phyloP scores from a whole-genome alignment of 2,113 vertebrate genomes.

The Gadus chalcogrammus region DNA sequence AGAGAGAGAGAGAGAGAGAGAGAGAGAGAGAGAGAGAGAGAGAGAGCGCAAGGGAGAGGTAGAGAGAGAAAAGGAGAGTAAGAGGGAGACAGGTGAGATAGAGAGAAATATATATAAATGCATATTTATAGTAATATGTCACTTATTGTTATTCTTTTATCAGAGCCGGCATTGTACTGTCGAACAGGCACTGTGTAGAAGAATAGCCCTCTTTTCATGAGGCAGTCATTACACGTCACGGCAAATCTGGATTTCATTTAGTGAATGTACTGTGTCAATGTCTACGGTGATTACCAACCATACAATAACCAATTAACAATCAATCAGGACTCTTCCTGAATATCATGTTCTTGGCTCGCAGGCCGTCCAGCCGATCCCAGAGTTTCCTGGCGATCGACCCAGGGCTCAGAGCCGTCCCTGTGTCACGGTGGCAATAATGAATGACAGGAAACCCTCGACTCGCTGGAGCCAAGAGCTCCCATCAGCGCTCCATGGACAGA shows the following conservation, averaged over 20 bases:
- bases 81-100: no score
- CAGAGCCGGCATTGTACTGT: no score
- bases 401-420: slow-evolving; percentile 10
- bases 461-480: slow-evolving; percentile 37
- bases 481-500: slow-evolving; percentile 55
- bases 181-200: no score
- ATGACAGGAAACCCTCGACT: slow-evolving; percentile 41
- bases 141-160: no score
- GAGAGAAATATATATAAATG: no score
- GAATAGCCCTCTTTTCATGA: no score
- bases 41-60: no score
- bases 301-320: slow-evolving; percentile 21
- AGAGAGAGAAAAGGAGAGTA: no score
- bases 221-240: no score
- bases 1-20: no score
- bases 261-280: slow-evolving; percentile 8
- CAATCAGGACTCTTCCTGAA: slow-evolving; percentile 6
- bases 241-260: background rate
- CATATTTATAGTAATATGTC: no score
- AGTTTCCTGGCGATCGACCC: slow-evolving; percentile 20
- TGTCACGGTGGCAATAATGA: slow-evolving; percentile 28
- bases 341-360: slow-evolving; percentile 1
- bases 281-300: slow-evolving; percentile 15
- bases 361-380: slow-evolving; percentile 6
- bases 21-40: no score